phyloP scores from a whole-genome alignment of 2,888 invertebrate genomes.

The Polydrusus cervinus region DNA sequence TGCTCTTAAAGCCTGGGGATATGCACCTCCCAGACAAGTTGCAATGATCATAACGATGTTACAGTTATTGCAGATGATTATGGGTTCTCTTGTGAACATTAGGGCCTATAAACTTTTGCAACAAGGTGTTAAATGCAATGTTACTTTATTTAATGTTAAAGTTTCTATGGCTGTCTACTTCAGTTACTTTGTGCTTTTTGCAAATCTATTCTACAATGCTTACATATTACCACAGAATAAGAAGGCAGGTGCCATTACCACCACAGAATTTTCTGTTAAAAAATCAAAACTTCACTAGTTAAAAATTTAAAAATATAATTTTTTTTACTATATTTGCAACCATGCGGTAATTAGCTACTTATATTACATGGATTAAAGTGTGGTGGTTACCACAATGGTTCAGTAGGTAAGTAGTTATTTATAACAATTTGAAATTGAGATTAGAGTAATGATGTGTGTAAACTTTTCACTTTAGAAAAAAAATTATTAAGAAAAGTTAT shows the following conservation, averaged over 20 bases:
- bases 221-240: constrained; percentile 79
- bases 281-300: constrained; percentile 70
- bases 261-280: constrained; percentile 68
- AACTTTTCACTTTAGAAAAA: too few relatives aligned
- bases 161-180: constrained; percentile 95
- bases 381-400: too few relatives aligned
- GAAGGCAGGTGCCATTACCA: constrained; percentile 62
- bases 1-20: constrained; percentile 88
- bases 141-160: constrained; percentile 89
- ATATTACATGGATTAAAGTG: too few relatives aligned
- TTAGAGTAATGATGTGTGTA: too few relatives aligned
- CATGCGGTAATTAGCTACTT: too few relatives aligned
- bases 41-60: constrained; percentile 93
- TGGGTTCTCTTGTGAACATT: constrained; percentile 93
- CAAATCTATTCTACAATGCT: constrained; percentile 93
- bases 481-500: too few relatives aligned
- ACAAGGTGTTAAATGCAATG: constrained; percentile 78
- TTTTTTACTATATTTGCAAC: too few relatives aligned
- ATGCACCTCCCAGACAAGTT: constrained; percentile 86
- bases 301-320: too few relatives aligned
- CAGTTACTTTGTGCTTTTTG: constrained; percentile 94
- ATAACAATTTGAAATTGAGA: too few relatives aligned
- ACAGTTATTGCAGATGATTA: constrained; percentile 94
- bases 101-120: constrained; percentile 84
- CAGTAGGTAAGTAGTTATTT: too few relatives aligned